Evolutionary conservation across 2,888 invertebrate genomes (phyloP), one percentile per base, ranked within the genome.

Genomic region (Netelia virgata): DNA sequence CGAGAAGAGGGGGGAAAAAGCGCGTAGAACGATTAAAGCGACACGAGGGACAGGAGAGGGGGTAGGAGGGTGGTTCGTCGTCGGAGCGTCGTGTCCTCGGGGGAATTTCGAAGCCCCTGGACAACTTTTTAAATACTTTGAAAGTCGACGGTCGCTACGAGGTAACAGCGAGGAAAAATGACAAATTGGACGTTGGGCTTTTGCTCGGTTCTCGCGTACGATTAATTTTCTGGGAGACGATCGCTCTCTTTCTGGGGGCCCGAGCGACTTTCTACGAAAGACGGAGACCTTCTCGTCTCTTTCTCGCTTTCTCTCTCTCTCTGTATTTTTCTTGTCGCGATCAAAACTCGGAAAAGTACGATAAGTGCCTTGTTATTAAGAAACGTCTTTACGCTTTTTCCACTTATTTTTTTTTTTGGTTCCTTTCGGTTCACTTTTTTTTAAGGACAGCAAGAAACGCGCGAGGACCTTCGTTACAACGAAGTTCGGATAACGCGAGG

Each of bases 41-140:
- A 87, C 83, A 85, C 78, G 36, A 36, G 36, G 36, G 36, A 36
- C 3, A 36, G 36, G 36, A 5, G 6, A 6, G 36, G 36, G 36
- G 6, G 6, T 6, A 6, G 36, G 36, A 36, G 85, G 82, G 80
- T 86, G 53, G 14, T 50, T 79, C 82, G 75, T 77, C 81, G 69
- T 47, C 75, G 74, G 61, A 59, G 64, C 70, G 61, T 63, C 23
- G 72, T 66, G 66, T 68, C 86, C 85, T 80, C 68, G 59, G 73
- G 73, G 86, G 86, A 73, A 79, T 72, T 20, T 61, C 83, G 85
- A 6, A 36, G 6, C 36, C 36, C 36, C 36, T 36, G 36, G 87
- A 80, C 78, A 93, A 93, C 93, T 93, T 93, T 93, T 93, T 93
- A 93, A 93, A 93, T 93, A 92, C 93, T 92, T 92, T 90, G 88